These are phyloP conservation scores for Portunus trituberculatus DNA, from an alignment of 1,140 invertebrate genomes.

Conservation along the genomic window DNA sequence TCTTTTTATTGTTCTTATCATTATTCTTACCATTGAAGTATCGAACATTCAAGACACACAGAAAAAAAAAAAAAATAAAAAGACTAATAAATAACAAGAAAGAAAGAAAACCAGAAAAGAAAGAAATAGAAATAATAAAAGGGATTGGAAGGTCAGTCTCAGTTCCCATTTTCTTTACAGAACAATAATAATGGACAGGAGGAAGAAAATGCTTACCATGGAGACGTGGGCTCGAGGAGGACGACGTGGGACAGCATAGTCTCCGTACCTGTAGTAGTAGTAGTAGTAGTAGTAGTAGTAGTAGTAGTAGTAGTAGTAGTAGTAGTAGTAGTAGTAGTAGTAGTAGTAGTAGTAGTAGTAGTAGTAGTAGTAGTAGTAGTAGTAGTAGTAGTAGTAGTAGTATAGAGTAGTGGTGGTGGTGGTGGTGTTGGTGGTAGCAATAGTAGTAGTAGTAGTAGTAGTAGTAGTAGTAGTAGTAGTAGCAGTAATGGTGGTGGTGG, in stretches of 20 bases:
- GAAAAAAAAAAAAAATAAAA: no score
- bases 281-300: slow-evolving; percentile 44
- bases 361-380: not conserved
- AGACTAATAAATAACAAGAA: no score
- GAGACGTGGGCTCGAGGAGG: not conserved
- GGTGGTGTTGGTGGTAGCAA: not conserved
- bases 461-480: slow-evolving; percentile 24
- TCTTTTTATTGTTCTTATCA: not conserved
- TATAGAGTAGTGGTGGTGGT: not conserved
- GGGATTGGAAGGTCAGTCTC: no score
- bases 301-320: slow-evolving; percentile 37
- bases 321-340: slow-evolving; percentile 43
- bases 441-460: slow-evolving; percentile 22
- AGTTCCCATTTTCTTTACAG: no score
- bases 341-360: slow-evolving; percentile 43
- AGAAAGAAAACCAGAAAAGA: no score
- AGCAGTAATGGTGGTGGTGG: not conserved
- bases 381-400: no score
- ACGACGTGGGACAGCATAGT: not conserved
- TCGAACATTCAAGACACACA: no score
- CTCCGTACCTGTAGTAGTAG: not conserved
- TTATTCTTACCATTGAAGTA: no score
- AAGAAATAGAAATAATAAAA: no score
- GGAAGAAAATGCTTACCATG: not conserved
- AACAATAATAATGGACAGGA: no score